Percentiles rank a stretch among this genome's conserved stretches.
phyloP scores from a whole-genome alignment of 2,888 invertebrate genomes.

The Lamproptera curius region DNA sequence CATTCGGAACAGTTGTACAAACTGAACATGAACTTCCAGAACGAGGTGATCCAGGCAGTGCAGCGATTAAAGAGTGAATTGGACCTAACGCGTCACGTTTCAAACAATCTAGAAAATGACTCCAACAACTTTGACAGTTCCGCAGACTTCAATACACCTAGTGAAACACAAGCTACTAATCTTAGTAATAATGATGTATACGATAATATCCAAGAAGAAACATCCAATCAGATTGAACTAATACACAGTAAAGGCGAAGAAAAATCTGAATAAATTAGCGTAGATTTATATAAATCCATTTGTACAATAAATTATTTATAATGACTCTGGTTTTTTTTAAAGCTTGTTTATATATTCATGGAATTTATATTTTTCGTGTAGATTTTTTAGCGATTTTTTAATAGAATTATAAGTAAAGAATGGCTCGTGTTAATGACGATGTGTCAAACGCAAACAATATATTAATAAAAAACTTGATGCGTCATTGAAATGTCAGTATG shows the following conservation, averaged over 20 bases:
- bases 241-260: constrained; percentile 4
- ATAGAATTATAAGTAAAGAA: no score
- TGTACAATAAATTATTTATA: constrained; percentile 13
- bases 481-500: neutral
- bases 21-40: constrained; percentile 69
- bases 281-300: constrained; percentile 7
- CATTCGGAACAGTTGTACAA: constrained; percentile 69
- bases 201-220: constrained; percentile 4
- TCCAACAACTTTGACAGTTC: constrained; percentile 39
- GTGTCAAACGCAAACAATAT: neutral
- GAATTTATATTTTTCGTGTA: no score
- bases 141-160: constrained; percentile 48
- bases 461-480: neutral
- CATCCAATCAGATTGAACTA: neutral
- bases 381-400: no score
- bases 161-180: constrained; percentile 6
- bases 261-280: constrained; percentile 16
- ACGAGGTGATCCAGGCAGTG: constrained; percentile 64
- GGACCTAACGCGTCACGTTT: constrained; percentile 54
- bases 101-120: constrained; percentile 37
- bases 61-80: constrained; percentile 65
- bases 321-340: no score
- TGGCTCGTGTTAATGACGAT: neutral
- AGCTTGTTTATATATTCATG: no score
- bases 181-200: neutral